Percentiles rank a stretch among this genome's conserved stretches.
These are phyloP conservation scores for Nasonia giraulti DNA, from an alignment of 1,140 invertebrate genomes.

Conservation along the genomic window DNA sequence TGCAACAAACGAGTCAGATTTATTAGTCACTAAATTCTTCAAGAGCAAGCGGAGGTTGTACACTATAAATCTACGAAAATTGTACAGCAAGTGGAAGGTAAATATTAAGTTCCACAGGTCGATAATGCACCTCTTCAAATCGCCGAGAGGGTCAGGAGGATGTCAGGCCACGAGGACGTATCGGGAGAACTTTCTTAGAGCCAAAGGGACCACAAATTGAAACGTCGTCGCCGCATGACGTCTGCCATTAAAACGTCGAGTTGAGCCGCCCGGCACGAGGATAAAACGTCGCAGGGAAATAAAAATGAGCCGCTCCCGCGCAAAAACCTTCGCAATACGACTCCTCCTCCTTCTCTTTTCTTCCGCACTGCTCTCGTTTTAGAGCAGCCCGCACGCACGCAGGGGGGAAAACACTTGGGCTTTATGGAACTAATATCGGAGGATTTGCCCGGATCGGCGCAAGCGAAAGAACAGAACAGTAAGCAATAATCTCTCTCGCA, in stretches of 20 bases:
- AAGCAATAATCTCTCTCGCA: neutral
- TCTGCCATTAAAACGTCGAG: constrained; percentile 42
- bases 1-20: constrained; percentile 72
- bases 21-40: neutral
- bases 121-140: neutral
- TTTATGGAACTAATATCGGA: constrained; percentile 24
- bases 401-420: neutral
- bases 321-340: neutral
- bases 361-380: neutral
- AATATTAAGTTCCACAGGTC: neutral
- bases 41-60: no score
- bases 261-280: neutral
- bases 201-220: constrained; percentile 52
- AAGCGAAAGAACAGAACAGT: neutral
- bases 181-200: neutral
- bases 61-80: no score
- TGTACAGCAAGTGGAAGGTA: neutral
- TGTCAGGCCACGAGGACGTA: neutral
- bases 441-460: neutral
- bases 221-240: constrained; percentile 41
- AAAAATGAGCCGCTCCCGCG: constrained; percentile 1
- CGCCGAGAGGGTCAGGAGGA: neutral
- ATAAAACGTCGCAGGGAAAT: constrained; percentile 7
- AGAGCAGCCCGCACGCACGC: no score
- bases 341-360: constrained; percentile 11